Conservation (phyloP, 2,888 invertebrate species). For the Drosophila diplacantha region DNA sequence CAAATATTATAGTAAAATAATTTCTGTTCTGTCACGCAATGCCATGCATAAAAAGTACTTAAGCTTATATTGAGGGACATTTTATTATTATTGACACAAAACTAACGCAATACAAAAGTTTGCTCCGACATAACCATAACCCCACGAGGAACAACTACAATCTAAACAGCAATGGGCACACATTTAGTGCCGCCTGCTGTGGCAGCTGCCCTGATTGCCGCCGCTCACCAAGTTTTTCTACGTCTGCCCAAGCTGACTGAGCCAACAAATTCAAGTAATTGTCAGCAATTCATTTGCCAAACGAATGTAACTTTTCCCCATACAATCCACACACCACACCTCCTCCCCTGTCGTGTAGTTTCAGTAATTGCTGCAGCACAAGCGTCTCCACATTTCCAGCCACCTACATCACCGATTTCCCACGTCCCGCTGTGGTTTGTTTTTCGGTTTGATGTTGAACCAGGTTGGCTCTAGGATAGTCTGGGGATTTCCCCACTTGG, state of each 20-base stretch:
- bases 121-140: slow-evolving; percentile 25
- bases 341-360: slow-evolving; percentile 11
- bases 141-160: slow-evolving; percentile 23
- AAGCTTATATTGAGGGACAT: slow-evolving; percentile 6
- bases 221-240: slow-evolving; percentile 15
- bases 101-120: slow-evolving; percentile 41
- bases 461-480: background rate
- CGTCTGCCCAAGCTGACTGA: slow-evolving; percentile 20
- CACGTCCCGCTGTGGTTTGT: slow-evolving; percentile 9
- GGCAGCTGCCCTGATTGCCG: slow-evolving; percentile 15
- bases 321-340: background rate
- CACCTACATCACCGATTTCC: slow-evolving; percentile 13
- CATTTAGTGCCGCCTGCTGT: slow-evolving; percentile 30
- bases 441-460: slow-evolving; percentile 3
- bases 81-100: slow-evolving; percentile 40
- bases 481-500: background rate
- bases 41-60: background rate
- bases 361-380: slow-evolving; percentile 20
- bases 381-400: background rate
- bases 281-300: slow-evolving; percentile 54
- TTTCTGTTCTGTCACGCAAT: background rate
- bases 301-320: slow-evolving; percentile 29
- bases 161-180: slow-evolving; percentile 22
- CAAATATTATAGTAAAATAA: background rate
- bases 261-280: slow-evolving; percentile 61